phyloP scores from a whole-genome alignment of 2,113 vertebrate genomes.

The Pollimyrus isidori region DNA sequence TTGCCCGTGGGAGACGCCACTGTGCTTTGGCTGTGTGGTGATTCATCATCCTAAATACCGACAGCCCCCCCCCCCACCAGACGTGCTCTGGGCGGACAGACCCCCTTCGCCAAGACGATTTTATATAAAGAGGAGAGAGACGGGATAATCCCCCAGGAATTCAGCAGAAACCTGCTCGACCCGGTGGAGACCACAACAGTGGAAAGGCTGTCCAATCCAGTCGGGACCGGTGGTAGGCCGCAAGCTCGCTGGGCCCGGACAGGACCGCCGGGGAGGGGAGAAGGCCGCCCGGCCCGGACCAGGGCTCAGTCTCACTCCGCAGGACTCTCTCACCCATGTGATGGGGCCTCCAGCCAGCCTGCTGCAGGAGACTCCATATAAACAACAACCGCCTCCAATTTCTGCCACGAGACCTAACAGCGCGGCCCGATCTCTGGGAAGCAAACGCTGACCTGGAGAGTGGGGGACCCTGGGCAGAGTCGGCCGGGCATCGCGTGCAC shows the following conservation, averaged over 20 bases:
- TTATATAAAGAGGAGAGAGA: neutral
- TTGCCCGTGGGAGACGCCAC: neutral
- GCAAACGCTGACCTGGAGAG: neutral
- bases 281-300: neutral
- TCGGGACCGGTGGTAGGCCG: neutral
- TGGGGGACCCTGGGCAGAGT: constrained; percentile 29
- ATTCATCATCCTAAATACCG: constrained; percentile 14
- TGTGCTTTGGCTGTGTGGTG: constrained; percentile 7
- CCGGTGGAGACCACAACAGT: neutral
- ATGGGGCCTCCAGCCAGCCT: neutral
- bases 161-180: neutral
- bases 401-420: neutral
- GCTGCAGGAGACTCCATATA: neutral
- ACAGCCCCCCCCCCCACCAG: neutral
- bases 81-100: neutral
- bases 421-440: neutral
- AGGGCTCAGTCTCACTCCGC: neutral
- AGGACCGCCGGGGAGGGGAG: neutral
- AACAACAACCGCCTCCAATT: constrained; percentile 12
- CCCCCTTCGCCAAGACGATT: neutral
- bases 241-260: neutral
- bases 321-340: neutral
- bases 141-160: neutral
- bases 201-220: neutral
- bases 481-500: constrained; percentile 39